Conservation (phyloP, 2,113 vertebrate species). For the Phyllostomus hastatus region DNA sequence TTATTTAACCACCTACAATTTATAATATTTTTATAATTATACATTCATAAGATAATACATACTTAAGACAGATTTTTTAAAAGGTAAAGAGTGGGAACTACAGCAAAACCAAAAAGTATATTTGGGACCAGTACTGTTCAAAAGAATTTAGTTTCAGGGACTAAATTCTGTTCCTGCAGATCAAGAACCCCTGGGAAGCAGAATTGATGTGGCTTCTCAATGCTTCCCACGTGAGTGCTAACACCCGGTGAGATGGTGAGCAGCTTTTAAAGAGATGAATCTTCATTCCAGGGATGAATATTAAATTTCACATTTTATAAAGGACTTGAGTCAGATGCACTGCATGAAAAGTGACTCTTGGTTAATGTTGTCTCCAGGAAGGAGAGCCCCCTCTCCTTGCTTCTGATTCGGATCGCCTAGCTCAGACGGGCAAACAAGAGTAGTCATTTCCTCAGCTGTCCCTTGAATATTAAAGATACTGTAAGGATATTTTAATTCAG, state of each 20-base stretch:
- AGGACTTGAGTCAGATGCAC: constrained; percentile 4
- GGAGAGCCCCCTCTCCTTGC: background rate
- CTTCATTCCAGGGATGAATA: background rate
- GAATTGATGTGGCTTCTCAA: background rate
- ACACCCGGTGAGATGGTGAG: background rate
- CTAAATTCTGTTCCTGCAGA: background rate
- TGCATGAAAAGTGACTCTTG: background rate
- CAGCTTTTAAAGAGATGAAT: constrained; percentile 34
- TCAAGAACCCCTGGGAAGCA: background rate
- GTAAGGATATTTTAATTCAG: background rate
- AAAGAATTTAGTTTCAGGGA: constrained; percentile 3
- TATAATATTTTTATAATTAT: background rate
- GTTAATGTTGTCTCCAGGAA: background rate
- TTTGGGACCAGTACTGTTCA: background rate
- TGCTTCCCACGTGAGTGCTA: background rate
- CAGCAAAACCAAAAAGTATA: background rate
- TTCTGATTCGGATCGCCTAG: background rate
- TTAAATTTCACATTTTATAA: constrained; percentile 55
- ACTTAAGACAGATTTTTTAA: background rate
- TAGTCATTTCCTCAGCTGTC: background rate
- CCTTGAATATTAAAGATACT: background rate
- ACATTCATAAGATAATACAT: background rate
- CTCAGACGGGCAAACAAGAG: background rate
- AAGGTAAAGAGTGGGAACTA: background rate
- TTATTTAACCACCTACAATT: background rate